phyloP scores from a whole-genome alignment of 1,140 invertebrate genomes.

The Holotrichia oblita region DNA sequence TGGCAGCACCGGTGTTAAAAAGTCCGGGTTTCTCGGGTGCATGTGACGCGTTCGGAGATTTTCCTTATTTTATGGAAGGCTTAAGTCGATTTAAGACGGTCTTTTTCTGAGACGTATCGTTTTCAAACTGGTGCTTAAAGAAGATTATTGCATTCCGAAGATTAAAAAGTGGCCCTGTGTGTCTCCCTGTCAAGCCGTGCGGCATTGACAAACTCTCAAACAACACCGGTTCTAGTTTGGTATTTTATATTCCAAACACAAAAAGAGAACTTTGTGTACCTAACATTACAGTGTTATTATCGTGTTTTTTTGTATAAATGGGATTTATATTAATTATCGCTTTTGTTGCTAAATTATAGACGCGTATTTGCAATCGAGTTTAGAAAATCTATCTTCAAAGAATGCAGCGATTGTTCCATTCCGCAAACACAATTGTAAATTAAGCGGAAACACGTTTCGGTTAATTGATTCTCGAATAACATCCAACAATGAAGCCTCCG shows the following conservation, averaged over 20 bases:
- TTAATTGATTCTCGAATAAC: slow-evolving; percentile 13
- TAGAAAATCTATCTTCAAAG: no score
- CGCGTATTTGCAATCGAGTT: no score
- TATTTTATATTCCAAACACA: no score
- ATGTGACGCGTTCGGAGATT: slow-evolving; percentile 23
- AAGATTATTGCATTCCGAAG: slow-evolving; percentile 40
- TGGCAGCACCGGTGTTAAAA: slow-evolving; percentile 36
- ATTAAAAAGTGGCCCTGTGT: slow-evolving; percentile 32
- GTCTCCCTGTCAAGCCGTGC: slow-evolving; percentile 9
- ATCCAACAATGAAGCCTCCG: neutral
- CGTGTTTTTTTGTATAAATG: no score
- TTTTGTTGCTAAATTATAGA: no score
- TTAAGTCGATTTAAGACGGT: slow-evolving; percentile 40
- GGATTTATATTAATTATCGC: no score
- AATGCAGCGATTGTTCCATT: no score
- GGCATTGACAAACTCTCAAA: neutral
- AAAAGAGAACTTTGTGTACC: no score
- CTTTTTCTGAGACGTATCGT: slow-evolving; percentile 38
- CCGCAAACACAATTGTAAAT: neutral
- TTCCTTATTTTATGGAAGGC: slow-evolving; percentile 41
- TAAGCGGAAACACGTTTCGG: neutral
- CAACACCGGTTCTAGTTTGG: neutral
- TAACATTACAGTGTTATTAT: no score
- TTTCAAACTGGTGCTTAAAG: slow-evolving; percentile 37
- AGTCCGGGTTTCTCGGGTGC: slow-evolving; percentile 23